Percentiles rank a stretch among this genome's conserved stretches.
Conservation (phyloP, 2,113 vertebrate genomes). For the Eclectus roratus region DNA sequence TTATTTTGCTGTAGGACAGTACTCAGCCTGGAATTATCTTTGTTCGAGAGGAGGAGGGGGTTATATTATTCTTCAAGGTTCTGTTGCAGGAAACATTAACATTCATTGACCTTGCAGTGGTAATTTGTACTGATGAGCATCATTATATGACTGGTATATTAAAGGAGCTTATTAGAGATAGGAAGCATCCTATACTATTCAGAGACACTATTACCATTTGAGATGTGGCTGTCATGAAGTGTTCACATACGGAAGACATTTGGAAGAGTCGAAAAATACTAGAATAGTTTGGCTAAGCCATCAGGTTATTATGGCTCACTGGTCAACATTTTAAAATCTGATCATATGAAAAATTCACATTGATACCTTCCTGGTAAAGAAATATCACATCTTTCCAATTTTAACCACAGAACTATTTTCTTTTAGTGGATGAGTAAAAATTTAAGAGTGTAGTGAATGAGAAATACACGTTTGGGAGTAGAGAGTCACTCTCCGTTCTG, state of each 20-base stretch:
- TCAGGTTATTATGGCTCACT: background rate
- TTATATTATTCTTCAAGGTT: conserved; percentile 39
- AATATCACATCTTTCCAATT: background rate
- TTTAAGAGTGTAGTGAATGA: conserved; percentile 20
- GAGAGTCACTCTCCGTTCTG: conserved; percentile 23
- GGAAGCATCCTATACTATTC: background rate
- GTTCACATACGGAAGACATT: conserved; percentile 18
- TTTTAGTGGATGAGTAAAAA: conserved; percentile 23
- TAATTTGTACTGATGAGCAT: conserved; percentile 49
- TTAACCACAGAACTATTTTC: background rate
- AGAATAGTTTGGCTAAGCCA: conserved; percentile 21
- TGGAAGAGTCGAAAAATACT: conserved; percentile 44
- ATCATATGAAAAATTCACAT: background rate
- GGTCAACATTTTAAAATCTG: conserved; percentile 12
- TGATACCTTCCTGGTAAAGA: background rate
- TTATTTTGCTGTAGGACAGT: conserved; percentile 30
- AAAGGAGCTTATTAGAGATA: conserved; percentile 57
- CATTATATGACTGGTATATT: conserved; percentile 39
- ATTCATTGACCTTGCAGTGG: conserved; percentile 48
- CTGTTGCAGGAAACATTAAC: conserved; percentile 38
- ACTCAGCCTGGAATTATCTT: conserved; percentile 29
- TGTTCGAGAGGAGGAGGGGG: background rate
- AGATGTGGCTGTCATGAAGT: conserved; percentile 36
- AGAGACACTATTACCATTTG: conserved; percentile 26
- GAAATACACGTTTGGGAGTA: conserved; percentile 5